Evolutionary conservation across 2,113 vertebrate species (phyloP), one percentile per base, ranked within the genome.

Genomic region (Verasper variegatus): DNA sequence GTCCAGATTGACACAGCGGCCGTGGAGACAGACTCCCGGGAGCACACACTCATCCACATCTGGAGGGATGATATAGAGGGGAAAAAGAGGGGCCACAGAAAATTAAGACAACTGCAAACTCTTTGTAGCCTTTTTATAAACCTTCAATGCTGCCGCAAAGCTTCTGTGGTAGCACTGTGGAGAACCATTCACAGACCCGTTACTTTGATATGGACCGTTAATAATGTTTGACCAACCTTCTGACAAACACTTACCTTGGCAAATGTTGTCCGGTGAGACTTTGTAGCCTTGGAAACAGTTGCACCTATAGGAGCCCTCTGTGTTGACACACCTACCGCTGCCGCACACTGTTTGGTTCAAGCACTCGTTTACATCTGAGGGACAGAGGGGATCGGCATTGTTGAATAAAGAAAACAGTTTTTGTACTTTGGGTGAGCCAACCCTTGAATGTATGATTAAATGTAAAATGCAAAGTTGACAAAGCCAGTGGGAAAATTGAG

Each of bases 31-130:
- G 76, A 93, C 89, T 54, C 83, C 95, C 0, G 93, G 91, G 52
- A 52, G 82, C 56, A 93, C 85, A 59, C 97, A 97, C 79, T 98
- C 96, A 0, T 97, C 92, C 86, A 94, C 92, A 78, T 97, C 96
- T 97, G 94, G 27, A 66, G 66, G 67, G 67, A 81, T 67, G 71
- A 86, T 15, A 76, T 2, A 80, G 31, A 77, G 9, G 47, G 15
- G 2, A 10, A 66, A 24, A 20, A 64, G 13, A 74, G 9, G 76
- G 66, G 71, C 35, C 27, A 71, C 71, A 78, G 68, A 76, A 89
- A 78, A 81, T 42, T 71, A 57, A 85, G 51, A 71, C n/a, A 68
- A 78, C 67, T 20, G 8, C 57, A 65, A 47, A 70, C 49, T 60
- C 61, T 82, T 88, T 56, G 55, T 61, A 74, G 74, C 60, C 42